Evolutionary conservation across 2,797 vertebrate genomes (phyloP), one percentile per base, ranked within the genome.

Genomic region (Forpus xanthops): DNA sequence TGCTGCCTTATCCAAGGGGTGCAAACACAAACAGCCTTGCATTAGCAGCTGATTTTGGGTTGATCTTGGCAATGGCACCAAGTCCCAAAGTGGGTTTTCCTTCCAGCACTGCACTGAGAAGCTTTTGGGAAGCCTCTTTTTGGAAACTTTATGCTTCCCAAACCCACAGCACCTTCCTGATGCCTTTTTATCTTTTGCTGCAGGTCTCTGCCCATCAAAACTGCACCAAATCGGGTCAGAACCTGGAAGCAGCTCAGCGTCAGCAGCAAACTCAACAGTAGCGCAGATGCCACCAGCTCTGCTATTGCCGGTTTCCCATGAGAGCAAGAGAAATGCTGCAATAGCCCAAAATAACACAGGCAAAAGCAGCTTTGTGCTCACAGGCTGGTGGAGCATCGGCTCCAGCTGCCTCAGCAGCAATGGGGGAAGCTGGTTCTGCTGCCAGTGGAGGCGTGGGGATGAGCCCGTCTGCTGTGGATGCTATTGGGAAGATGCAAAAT

Each of bases 221-320:
- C 5, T 31, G 25, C 68, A 55, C 44, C 12, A 80, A 1, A 47
- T 27, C 8, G 1, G 66, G 87, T 78, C 76, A 70, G 74, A 81
- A 65, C 41, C 30, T 13, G 8, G 71, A 39, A 39, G 42, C 12
- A 9, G 47, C 39, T 85, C 47, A 45, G 58, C 15, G n/a, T 83
- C 15, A 37, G 68, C 65, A 77, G 68, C 56, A 0, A 79, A 35
- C 21, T 42, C 79, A 37, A 53, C 2, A 8, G 76, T 83, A 71
- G 5, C 2, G 0, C 24, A 74, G 53, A 30, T 9, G 6, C 39
- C 53, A 67, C 56, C 20, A 21, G 78, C 55, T 65, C 65, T 72
- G 52, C 60, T 12, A 39, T 0, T 0, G 0, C 16, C 1, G 0
- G 52, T 4, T 74, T 62, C 83, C 24, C 1, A 1, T 23, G 75